These are phyloP conservation scores for Tigriopus californicus DNA, from an alignment of 2,888 invertebrate species.

Conservation along the genomic window DNA sequence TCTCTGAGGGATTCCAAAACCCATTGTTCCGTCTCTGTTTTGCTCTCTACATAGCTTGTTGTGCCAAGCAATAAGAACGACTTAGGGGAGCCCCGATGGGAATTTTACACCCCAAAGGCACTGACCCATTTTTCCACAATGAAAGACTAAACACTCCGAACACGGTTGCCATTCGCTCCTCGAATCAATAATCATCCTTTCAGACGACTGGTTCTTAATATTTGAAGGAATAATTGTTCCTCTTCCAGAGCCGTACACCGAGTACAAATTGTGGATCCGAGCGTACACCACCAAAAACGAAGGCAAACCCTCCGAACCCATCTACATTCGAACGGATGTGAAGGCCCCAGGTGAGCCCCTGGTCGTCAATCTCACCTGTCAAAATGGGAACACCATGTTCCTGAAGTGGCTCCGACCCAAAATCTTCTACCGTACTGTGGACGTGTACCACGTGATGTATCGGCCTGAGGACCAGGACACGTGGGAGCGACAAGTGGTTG, in stretches of 20 bases:
- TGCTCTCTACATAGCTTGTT: no score
- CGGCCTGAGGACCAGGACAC: not conserved
- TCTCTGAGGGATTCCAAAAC: no score
- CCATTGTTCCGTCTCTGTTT: no score
- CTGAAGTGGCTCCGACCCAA: constrained; percentile 65
- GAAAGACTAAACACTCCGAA: not conserved
- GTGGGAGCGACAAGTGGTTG: constrained; percentile 14
- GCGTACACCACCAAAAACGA: constrained; percentile 56
- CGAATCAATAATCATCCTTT: no score
- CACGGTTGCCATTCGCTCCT: not conserved
- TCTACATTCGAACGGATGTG: constrained; percentile 60
- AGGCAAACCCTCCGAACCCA: constrained; percentile 52
- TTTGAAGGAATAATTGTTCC: not conserved
- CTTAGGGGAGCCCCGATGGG: no score
- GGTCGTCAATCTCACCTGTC: constrained; percentile 62
- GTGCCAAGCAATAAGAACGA: no score
- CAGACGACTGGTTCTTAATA: not conserved
- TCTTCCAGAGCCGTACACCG: constrained; percentile 58
- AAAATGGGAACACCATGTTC: constrained; percentile 55
- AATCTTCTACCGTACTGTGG: constrained; percentile 31
- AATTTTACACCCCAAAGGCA: no score
- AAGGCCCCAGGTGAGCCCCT: constrained; percentile 59
- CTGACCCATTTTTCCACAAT: no score
- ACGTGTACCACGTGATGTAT: constrained; percentile 10
- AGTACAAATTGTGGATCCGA: constrained; percentile 68